Evolutionary conservation across 2,888 invertebrate species (phyloP).

Genomic region (Temnothorax ravouxi): DNA sequence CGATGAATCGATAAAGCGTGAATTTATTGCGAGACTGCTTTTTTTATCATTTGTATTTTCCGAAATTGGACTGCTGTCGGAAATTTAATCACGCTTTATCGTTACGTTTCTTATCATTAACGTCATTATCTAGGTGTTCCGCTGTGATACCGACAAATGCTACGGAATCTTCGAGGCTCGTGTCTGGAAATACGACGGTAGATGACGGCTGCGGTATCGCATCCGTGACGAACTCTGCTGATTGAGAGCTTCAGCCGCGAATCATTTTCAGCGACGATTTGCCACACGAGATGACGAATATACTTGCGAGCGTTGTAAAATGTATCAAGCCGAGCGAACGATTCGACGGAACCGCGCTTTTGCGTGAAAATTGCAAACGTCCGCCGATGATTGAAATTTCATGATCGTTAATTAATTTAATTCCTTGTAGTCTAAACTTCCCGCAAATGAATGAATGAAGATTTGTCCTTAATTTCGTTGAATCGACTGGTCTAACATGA

Average conservation of each 20-base stretch:
- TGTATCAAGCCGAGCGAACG: background rate
- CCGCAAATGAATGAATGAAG: background rate
- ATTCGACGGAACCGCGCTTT: background rate
- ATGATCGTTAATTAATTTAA: background rate
- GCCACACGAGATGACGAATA: background rate
- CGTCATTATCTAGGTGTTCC: background rate
- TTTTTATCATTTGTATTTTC: background rate
- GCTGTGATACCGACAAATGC: background rate
- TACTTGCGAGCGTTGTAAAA: slow-evolving; percentile 21
- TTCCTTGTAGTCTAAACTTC: background rate
- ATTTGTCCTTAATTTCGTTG: background rate
- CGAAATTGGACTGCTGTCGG: background rate
- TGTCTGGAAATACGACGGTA: background rate
- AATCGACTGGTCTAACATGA: background rate
- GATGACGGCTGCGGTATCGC: slow-evolving; percentile 21
- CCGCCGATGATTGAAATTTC: background rate
- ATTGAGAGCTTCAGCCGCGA: background rate
- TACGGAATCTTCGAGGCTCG: background rate
- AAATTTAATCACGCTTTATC: background rate
- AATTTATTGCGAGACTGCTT: background rate
- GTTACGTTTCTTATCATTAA: background rate
- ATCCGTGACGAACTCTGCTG: background rate
- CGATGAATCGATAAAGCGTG: background rate
- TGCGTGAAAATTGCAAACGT: background rate
- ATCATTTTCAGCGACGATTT: background rate